Base-by-base conservation (phyloP, 2,113 vertebrate species). In the Potamarius usumacintae region DNA sequence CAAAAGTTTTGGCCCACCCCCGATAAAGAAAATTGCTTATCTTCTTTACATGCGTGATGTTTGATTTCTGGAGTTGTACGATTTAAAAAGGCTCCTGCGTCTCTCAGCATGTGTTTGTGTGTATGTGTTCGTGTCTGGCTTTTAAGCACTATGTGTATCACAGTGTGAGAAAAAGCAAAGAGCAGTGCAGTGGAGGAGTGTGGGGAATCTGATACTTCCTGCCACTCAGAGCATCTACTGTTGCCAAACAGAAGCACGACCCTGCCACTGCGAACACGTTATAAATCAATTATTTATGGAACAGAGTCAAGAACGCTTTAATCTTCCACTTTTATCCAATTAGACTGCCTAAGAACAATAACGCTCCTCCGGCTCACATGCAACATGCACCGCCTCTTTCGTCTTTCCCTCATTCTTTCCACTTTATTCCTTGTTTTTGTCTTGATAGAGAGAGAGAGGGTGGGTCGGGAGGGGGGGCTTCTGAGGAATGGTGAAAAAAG, bases 321-420 rank as follows among this genome's bases (percentile, higher is more conserved):
- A 95, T 95, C 94, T 95, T 94, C 93, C 92, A 92, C 94, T 95
- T 96, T 96, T 95, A 95, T 95, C 94, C 94, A 95, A 95, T 95
- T 95, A 96, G 94, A 95, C 92, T 94, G 95, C 94, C 94, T 95
- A 95, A 96, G 94, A 92, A 94, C 93, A 91, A 93, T 89, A 89
- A 93, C 92, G 88, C 94, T 94, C 92, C 90, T 85, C 58, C 89
- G 89, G 92, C 93, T 94, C 91, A 91, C 90, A 91, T 93, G 91
- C 91, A 93, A 93, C 89, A 91, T 86, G 87, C 91, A 90, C 88
- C 84, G 90, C 71, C 78, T 86, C 84, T 83, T 84, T 83, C 55
- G 91, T 92, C 93, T 76, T 81, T n/a, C 92, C 93, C 93, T 91
- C 91, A 88, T 93, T 85, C 77, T 27, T 7, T 67, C 25, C 65